phyloP scores from a whole-genome alignment of 1,140 invertebrate species.

The Euura lappo region DNA sequence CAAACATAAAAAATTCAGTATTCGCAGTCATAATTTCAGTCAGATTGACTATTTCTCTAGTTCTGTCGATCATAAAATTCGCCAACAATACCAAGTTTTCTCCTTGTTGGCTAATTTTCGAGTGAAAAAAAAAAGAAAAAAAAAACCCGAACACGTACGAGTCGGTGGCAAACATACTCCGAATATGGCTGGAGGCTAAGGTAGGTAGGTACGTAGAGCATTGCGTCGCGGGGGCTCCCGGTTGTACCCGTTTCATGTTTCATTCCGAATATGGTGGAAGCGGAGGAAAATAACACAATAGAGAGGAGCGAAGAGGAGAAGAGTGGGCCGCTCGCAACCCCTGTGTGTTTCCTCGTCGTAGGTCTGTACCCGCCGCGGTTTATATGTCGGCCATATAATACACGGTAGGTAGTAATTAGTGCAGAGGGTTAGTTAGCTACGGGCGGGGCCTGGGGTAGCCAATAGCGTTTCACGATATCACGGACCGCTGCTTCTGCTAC shows the following conservation, averaged over 20 bases:
- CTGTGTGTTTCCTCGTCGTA: background rate
- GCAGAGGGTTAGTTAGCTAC: slow-evolving; percentile 54
- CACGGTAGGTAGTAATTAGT: slow-evolving; percentile 45
- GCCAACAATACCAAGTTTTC: no score
- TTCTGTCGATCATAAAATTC: no score
- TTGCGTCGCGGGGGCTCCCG: background rate
- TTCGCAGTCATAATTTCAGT: background rate
- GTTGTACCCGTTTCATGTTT: background rate
- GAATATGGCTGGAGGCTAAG: background rate
- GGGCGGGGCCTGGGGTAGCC: slow-evolving; percentile 49
- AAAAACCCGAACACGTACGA: no score
- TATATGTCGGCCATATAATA: background rate
- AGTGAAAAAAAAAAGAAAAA: no score
- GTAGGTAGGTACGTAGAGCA: background rate
- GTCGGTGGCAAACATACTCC: background rate
- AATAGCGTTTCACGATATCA: slow-evolving; percentile 35
- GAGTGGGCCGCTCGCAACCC: background rate
- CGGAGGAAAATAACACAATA: background rate
- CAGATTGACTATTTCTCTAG: background rate
- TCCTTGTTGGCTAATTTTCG: no score
- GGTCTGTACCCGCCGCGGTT: background rate
- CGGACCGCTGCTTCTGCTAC: slow-evolving; percentile 14
- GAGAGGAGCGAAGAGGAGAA: background rate
- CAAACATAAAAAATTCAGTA: background rate
- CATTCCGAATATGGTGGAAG: background rate